Evolutionary conservation across 2,888 invertebrate species (phyloP), one percentile per base, ranked within the genome.

Genomic region (Erynnis tages): DNA sequence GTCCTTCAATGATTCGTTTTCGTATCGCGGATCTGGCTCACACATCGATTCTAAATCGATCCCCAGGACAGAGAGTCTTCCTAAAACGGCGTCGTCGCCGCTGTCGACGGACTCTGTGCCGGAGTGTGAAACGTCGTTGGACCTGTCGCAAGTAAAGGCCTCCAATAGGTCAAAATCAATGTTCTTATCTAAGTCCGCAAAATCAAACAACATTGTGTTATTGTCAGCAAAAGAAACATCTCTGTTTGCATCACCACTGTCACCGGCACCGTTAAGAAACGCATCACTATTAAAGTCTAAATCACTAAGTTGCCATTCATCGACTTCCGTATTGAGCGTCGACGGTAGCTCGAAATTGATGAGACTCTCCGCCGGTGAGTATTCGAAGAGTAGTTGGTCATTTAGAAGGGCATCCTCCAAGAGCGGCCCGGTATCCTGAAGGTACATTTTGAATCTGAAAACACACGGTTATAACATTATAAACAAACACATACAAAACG

Each of bases 341-440:
- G 66, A 54, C 13, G 88, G 88, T 30, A 88, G 66, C 60, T 88
- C 85, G 61, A 88, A 87, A 70, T 87, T 87, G 59, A 86, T 80
- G 58, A 89, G 82, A 50, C 83, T 88, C 58, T 88, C 89, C 5
- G 78, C 82, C 54, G 88, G 87, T 3, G 88, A 87, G 60, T 79
- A 81, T 60, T 87, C 84, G 61, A 85, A 87, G 16, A 85, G 71
- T 1, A 79, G 79, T 57, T 83, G 79, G 55, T 88, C 87, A 55
- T 71, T 79, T 43, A 85, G 70, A 14, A 86, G 73, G 19, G 73
- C 79, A 48, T 86, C 86, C 56, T 84, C 82, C 17, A 80, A 65
- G 54, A 76, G 65, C 45, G 73, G 64, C 48, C 75, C 73, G 60
- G 67, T 70, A 54, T 68, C 71, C 56, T 87, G 86, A 54, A 76